Evolutionary conservation across 2,888 invertebrate genomes (phyloP).

Genomic region (Acrobasis consociella): DNA sequence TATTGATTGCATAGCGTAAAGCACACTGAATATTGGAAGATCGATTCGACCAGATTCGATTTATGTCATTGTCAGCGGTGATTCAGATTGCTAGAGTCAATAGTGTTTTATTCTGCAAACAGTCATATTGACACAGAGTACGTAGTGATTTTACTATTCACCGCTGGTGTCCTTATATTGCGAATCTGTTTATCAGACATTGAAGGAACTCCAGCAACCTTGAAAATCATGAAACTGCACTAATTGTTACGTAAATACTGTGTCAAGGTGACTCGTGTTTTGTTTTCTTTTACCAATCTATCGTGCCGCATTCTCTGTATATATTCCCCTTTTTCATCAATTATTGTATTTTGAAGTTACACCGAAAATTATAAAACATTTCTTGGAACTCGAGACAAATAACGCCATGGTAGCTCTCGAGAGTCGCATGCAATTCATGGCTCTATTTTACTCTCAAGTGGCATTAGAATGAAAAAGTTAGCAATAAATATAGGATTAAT

Average conservation of each 20-base stretch:
- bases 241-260: slow-evolving; percentile 40
- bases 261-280: slow-evolving; percentile 49
- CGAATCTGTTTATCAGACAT: slow-evolving; percentile 24
- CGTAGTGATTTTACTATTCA: slow-evolving; percentile 24
- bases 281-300: slow-evolving; percentile 43
- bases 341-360: slow-evolving; percentile 43
- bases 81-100: slow-evolving; percentile 26
- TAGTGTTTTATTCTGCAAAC: slow-evolving; percentile 26
- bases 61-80: slow-evolving; percentile 33
- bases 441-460: slow-evolving; percentile 41
- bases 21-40: slow-evolving; percentile 26
- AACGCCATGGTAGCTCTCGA: slow-evolving; percentile 25
- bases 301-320: slow-evolving; percentile 50
- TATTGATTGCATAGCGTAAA: slow-evolving; percentile 16
- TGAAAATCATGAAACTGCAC: slow-evolving; percentile 27
- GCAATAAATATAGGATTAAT: slow-evolving; percentile 70
- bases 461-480: slow-evolving; percentile 60
- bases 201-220: slow-evolving; percentile 25
- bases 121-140: slow-evolving; percentile 34
- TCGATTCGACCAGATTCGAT: slow-evolving; percentile 20
- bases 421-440: slow-evolving; percentile 20
- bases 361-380: slow-evolving; percentile 29
- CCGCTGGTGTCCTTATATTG: slow-evolving; percentile 3
- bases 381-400: slow-evolving; percentile 28
- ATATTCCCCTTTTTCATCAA: slow-evolving; percentile 47